Base-by-base conservation (phyloP, 2,113 vertebrate species). In the Serilophus lunatus region DNA sequence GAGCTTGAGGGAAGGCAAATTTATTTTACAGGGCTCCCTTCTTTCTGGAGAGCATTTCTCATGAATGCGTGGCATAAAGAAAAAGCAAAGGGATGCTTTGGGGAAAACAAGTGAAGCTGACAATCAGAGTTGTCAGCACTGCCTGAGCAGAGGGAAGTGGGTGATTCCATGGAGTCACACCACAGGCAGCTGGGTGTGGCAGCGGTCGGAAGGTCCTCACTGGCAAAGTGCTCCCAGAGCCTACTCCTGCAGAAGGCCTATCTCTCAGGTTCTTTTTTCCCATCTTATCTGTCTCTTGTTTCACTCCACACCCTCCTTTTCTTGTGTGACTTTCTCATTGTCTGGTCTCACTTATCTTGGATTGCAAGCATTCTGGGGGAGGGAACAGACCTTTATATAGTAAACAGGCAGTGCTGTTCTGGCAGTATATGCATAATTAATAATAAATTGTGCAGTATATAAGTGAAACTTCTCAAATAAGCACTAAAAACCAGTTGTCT, bases 231-330 rank as follows among this genome's bases (percentile, higher is more conserved):
- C 63, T 77, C 63, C 63, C 86, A 81, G 40, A 86, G 50, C 75
- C 88, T 64, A 6, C 60, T 75, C n/a, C 64, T 87, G 40, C 60
- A 64, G 19, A 47, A 79, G 82, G 50, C 87, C 95, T 92, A 92
- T 86, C 86, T 72, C 45, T 38, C 81, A 70, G 68, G 38, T 57
- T 89, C 88, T 84, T 88, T 79, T 91, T 25, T 54, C 45, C 38
- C 75, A 90, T 80, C 84, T 94, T 94, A 92, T 91, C 90, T 93
- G 64, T 63, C 51, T 88, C 71, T 80, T 90, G 75, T 92, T 86
- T 83, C 54, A 60, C 33, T 88, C 69, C 93, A 91, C 76, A 66
- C 75, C 60, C 75, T 95, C 63, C 57, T 89, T 82, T 93, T 79
- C 84, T 81, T 76, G 61, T 68, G 91, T 18, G 69, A 63, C 63